Percentiles rank a stretch among this genome's conserved stretches.
Evolutionary conservation across 2,888 invertebrate genomes (phyloP).

Genomic region (Dilophus febrilis): DNA sequence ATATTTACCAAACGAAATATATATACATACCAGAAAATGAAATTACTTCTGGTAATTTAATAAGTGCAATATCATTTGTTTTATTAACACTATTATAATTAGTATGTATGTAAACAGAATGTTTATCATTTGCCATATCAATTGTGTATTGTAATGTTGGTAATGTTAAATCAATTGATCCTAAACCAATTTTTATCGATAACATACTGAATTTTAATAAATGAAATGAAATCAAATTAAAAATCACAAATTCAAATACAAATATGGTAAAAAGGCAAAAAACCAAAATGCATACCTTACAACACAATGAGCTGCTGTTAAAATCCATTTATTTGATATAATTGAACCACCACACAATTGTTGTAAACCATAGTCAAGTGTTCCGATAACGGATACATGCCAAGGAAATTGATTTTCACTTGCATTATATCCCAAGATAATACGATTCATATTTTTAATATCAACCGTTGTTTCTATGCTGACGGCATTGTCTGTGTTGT

Average conservation of each 20-base stretch:
- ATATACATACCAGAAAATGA: too few relatives aligned
- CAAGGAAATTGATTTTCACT: slow-evolving; percentile 7
- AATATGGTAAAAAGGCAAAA: too few relatives aligned
- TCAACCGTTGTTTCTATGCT: too few relatives aligned
- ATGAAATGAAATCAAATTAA: background rate
- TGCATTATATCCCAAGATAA: background rate
- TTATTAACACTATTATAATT: slow-evolving; percentile 7
- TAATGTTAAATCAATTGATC: slow-evolving; percentile 6
- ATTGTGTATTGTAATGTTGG: too few relatives aligned
- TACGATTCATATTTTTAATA: too few relatives aligned
- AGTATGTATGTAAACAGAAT: slow-evolving; percentile 13
- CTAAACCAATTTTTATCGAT: slow-evolving; percentile 7
- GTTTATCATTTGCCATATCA: slow-evolving; percentile 2
- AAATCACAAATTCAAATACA: too few relatives aligned
- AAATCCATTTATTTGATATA: slow-evolving; percentile 6
- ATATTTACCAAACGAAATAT: too few relatives aligned
- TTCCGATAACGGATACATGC: slow-evolving; percentile 5
- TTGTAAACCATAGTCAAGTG: background rate
- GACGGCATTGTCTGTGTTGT: too few relatives aligned
- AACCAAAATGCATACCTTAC: too few relatives aligned
- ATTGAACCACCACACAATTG: slow-evolving; percentile 9
- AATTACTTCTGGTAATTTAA: too few relatives aligned
- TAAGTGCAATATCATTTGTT: slow-evolving; percentile 8
- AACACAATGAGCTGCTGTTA: slow-evolving; percentile 7
- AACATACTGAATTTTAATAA: too few relatives aligned